These are phyloP conservation scores for Carcharodon carcharias DNA, from an alignment of 2,797 vertebrate species.

Conservation along the genomic window DNA sequence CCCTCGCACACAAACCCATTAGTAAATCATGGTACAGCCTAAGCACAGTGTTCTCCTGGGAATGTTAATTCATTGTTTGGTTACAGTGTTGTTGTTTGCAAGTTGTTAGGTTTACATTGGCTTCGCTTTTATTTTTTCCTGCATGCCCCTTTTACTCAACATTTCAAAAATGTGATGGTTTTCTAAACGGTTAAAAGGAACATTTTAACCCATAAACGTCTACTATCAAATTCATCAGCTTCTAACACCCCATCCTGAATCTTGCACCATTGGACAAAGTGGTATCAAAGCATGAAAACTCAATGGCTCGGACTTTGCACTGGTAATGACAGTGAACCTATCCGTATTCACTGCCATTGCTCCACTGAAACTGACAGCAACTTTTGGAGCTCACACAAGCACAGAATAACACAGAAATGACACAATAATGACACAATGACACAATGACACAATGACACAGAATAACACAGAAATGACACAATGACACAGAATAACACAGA, in stretches of 20 bases:
- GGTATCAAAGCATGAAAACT: not conserved
- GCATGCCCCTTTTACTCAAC: not conserved
- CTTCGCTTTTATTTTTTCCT: not conserved
- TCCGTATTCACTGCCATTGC: not conserved
- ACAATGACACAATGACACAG: too few species aligned
- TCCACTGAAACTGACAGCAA: not conserved
- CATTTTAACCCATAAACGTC: not conserved
- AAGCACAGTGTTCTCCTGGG: not conserved
- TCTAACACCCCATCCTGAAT: not conserved
- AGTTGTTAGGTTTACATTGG: not conserved
- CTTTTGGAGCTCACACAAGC: not conserved
- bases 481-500: too few species aligned
- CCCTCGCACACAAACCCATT: not conserved
- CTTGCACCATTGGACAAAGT: not conserved
- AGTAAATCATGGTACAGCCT: not conserved
- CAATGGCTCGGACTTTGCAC: not conserved
- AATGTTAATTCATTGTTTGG: conserved; percentile 13
- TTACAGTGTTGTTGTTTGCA: not conserved
- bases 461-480: too few species aligned
- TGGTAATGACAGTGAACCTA: not conserved
- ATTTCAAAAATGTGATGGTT: not conserved
- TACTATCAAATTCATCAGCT: not conserved
- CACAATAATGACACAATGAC: too few species aligned
- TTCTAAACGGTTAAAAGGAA: not conserved
- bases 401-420: too few species aligned